Conservation (phyloP, 2,797 vertebrate genomes). For the Cheirogaleus major region DNA sequence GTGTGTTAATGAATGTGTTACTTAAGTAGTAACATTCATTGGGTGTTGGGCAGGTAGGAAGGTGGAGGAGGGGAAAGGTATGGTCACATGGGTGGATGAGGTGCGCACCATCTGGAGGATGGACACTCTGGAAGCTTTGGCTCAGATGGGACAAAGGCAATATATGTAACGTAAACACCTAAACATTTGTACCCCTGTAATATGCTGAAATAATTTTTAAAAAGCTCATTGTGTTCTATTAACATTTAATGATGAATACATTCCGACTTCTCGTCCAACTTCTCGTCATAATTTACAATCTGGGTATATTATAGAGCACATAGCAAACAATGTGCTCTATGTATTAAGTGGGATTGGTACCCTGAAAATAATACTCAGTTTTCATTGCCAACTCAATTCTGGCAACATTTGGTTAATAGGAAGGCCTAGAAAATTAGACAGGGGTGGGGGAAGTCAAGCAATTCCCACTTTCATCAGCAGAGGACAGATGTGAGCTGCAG, state of each 20-base stretch:
- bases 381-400: neutral
- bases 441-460: neutral
- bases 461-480: neutral
- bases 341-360: neutral
- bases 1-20: too few species aligned
- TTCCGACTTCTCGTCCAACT: too few species aligned
- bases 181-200: too few species aligned
- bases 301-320: neutral
- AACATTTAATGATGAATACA: neutral
- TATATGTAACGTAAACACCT: too few species aligned
- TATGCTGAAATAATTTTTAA: too few species aligned
- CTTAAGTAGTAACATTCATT: too few species aligned
- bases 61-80: too few species aligned
- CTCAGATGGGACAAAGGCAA: too few species aligned
- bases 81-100: too few species aligned
- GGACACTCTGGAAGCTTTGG: too few species aligned
- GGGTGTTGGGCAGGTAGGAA: too few species aligned
- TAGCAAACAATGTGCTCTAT: neutral
- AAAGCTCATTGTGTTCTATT: neutral
- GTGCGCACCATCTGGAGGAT: too few species aligned
- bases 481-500: neutral
- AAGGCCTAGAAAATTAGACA: neutral
- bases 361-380: neutral
- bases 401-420: neutral
- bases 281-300: neutral